Conservation (phyloP, 2,888 invertebrate genomes). For the Chironomus riparius region DNA sequence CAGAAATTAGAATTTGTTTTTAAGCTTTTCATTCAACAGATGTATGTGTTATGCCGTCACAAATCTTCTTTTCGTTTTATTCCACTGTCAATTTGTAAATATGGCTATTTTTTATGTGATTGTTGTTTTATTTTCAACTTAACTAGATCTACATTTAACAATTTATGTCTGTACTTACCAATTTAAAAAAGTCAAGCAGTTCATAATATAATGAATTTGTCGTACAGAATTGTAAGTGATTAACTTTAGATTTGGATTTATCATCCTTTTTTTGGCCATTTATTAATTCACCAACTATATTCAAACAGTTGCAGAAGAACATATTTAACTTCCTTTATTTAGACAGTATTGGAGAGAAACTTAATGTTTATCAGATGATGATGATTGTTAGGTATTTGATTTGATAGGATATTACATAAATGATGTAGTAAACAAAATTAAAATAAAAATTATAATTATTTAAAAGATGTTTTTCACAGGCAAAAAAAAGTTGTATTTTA, state of each 20-base stretch:
- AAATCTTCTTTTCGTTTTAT: neutral
- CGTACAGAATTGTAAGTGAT: neutral
- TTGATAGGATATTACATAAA: neutral
- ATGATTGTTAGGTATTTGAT: neutral
- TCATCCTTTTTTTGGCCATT: neutral
- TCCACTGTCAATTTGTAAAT: neutral
- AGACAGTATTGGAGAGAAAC: too few relatives aligned
- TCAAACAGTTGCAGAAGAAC: conserved; percentile 11
- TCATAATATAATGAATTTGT: neutral
- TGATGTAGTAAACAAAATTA: neutral
- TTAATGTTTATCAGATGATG: neutral
- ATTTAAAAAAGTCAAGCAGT: conserved; percentile 2
- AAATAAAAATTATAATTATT: neutral
- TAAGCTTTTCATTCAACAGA: neutral
- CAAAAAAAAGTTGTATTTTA: neutral
- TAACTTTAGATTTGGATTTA: neutral
- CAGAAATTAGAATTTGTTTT: neutral
- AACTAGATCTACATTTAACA: too few relatives aligned
- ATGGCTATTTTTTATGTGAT: neutral
- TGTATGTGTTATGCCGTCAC: neutral
- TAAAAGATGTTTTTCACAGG: neutral
- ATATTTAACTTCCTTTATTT: neutral
- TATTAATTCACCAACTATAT: conserved; percentile 2
- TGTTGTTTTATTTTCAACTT: neutral
- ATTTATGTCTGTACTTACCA: neutral